Conservation (phyloP, 92 coral and sea anemone genomes). For the Micromussa lordhowensis region DNA sequence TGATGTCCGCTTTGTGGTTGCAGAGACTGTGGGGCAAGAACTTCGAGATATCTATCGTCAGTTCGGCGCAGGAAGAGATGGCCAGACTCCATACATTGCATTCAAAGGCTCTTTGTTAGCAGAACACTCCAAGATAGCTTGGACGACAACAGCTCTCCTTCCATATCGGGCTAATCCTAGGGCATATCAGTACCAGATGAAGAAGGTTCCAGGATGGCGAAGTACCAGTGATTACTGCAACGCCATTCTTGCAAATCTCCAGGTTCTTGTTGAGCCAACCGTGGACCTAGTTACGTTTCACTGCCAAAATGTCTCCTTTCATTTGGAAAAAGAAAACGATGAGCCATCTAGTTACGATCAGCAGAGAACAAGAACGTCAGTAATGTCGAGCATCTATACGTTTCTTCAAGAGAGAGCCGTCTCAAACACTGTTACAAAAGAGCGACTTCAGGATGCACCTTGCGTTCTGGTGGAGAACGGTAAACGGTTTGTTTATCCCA, state of each 20-base stretch:
- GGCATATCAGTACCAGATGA: neutral
- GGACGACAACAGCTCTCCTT: constrained; percentile 72
- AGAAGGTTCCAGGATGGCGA: neutral
- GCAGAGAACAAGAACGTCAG: neutral
- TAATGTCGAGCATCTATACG: constrained; percentile 69
- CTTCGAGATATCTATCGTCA: constrained; percentile 44
- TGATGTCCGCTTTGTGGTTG: constrained; percentile 47
- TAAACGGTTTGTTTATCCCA: constrained; percentile 54
- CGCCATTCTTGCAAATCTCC: neutral
- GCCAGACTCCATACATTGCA: constrained; percentile 37
- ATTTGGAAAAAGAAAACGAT: constrained; percentile 21
- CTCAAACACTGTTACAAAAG: neutral
- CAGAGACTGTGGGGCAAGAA: neutral
- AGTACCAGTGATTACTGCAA: neutral
- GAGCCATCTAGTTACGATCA: neutral
- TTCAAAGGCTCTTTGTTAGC: constrained; percentile 60
- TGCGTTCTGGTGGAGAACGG: constrained; percentile 70
- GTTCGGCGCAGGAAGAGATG: constrained; percentile 16
- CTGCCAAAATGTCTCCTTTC: constrained; percentile 66
- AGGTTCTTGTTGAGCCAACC: constrained; percentile 47
- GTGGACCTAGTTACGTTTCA: constrained; percentile 63
- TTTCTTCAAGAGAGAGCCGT: constrained; percentile 26
- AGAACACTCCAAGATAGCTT: constrained; percentile 21
- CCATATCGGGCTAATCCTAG: constrained; percentile 43
- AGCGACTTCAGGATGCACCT: constrained; percentile 24